Evolutionary conservation across 2,113 vertebrate genomes (phyloP), one percentile per base, ranked within the genome.

Genomic region (Eolophus roseicapilla): DNA sequence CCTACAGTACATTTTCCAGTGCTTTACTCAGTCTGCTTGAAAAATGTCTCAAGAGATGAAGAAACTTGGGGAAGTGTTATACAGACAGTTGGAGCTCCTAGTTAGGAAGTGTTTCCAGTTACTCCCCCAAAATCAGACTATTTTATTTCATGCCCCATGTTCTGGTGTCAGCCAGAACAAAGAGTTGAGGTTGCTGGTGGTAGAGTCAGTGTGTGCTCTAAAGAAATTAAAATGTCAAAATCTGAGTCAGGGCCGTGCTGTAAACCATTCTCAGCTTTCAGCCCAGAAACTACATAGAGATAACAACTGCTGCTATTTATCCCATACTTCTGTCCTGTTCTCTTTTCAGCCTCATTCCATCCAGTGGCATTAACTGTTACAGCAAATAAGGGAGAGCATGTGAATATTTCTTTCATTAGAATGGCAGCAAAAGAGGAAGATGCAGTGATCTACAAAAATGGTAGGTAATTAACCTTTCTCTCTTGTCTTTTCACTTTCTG

Each of bases 291-390:
- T 13, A 70, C 31, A 47, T 8, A 82, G 37, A 53, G 39, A 35
- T 7, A 50, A 47, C 35, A 84, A 63, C 27, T 82, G 39, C 27
- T 75, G 37, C 18, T 62, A 11, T 57, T 88, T 80, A 93, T 44
- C 39, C 28, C 13, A 28, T 29, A 27, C 3, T 69, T 86, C n/a
- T 81, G 86, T 86, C 63, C 43, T 95, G 35, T 87, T 88, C 73
- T 81, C 85, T 86, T 97, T 96, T 97, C 94, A 99, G 98, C 98
- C 82, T 98, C 98, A 2, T 99, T 99, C 93, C 95, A 98, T 60
- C 98, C 99, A 4, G 97, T 98, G 63, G 97, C 98, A 50, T 97
- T 99, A 96, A 99, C 99, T 29, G 96, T 98, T 95, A 99, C 98
- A 46, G 98, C 98, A 93, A 98, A 98, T 94, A 98, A 97, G 29